Conservation (phyloP, 2,797 vertebrate genomes). For the Pterois miles region DNA sequence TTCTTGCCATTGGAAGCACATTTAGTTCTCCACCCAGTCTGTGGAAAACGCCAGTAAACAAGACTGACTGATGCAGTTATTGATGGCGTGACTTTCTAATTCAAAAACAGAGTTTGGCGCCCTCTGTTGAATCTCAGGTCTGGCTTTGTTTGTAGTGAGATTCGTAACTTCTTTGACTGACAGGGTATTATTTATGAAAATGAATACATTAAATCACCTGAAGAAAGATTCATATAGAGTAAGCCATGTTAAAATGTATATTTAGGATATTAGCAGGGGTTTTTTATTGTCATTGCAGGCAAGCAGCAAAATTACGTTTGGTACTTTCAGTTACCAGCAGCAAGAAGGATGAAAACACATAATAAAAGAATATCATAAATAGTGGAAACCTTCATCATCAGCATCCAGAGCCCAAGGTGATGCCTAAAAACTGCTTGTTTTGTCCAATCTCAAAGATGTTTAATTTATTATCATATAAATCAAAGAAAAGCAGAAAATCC, state of each 20-base stretch:
- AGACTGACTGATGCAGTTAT: not conserved
- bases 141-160: not conserved
- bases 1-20: not conserved
- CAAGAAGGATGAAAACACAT: too few species aligned
- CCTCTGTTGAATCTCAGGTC: conserved; percentile 42
- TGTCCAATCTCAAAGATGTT: not conserved
- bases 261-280: too few species aligned
- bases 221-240: not conserved
- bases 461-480: not conserved
- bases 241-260: not conserved
- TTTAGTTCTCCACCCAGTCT: not conserved
- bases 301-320: too few species aligned
- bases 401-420: not conserved
- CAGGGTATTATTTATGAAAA: not conserved
- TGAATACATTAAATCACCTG: not conserved
- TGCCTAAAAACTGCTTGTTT: not conserved
- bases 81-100: not conserved
- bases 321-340: too few species aligned
- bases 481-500: not conserved
- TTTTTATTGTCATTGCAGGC: too few species aligned
- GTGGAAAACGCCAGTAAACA: conserved; percentile 13
- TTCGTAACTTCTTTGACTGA: not conserved
- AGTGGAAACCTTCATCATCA: not conserved
- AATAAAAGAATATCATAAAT: too few species aligned
- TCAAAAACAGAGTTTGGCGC: conserved; percentile 37